Evolutionary conservation across 2,797 vertebrate species (phyloP).

Genomic region (Graptemys geographica): DNA sequence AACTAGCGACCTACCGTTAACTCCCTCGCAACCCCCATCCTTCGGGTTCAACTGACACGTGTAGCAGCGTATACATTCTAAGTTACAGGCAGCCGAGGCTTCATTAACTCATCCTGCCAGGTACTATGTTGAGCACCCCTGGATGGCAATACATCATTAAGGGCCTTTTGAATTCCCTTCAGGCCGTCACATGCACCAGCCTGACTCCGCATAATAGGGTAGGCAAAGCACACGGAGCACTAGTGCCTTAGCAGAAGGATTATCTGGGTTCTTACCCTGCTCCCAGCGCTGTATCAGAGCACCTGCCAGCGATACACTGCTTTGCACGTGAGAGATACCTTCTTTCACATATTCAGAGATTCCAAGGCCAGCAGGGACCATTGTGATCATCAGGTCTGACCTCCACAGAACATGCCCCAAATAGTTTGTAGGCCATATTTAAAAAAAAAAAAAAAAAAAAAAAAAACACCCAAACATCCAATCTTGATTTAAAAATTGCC

Average conservation of each 20-base stretch:
- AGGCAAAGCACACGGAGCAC: accelerated
- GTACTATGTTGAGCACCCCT: not conserved
- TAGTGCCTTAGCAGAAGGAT: accelerated
- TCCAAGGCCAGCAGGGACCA: not conserved
- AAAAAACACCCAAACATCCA: not conserved
- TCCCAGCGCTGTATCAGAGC: accelerated
- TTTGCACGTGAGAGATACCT: not conserved
- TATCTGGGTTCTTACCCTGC: accelerated
- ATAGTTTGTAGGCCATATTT: not conserved
- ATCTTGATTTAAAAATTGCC: not conserved
- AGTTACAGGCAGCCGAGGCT: not conserved
- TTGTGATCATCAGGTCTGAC: no score
- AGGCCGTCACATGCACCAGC: not conserved
- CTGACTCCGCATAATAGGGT: accelerated
- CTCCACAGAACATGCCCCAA: not conserved
- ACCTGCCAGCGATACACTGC: accelerated
- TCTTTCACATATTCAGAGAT: not conserved
- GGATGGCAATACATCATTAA: not conserved
- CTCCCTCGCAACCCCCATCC: not conserved
- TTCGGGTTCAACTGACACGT: not conserved
- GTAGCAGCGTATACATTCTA: not conserved
- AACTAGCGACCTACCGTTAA: not conserved
- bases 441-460: no score
- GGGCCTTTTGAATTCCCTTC: not conserved
- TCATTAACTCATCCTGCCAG: not conserved